These are phyloP conservation scores for Crematogaster levior DNA, from an alignment of 2,888 invertebrate species.

Conservation along the genomic window DNA sequence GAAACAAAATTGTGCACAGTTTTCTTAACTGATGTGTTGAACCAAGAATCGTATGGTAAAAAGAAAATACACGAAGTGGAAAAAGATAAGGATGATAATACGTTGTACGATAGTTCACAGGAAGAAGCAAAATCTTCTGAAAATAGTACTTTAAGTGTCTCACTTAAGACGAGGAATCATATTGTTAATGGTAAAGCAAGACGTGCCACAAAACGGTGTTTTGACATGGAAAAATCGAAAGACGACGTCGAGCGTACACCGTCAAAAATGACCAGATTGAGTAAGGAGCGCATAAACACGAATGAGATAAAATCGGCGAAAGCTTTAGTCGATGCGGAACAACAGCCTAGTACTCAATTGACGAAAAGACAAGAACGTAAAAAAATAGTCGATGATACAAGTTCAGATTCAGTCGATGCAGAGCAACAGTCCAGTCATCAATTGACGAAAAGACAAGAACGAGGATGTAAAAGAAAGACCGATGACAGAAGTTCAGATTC, in stretches of 20 bases:
- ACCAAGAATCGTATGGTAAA: conserved; percentile 42
- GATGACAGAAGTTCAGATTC: conserved; percentile 34
- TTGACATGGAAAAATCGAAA: neutral
- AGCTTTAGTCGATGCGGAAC: neutral
- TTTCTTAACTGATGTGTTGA: conserved; percentile 79
- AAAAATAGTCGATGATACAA: neutral
- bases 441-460: neutral
- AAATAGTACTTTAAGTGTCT: neutral
- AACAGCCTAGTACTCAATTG: neutral
- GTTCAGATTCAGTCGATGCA: neutral
- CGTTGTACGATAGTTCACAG: conserved; percentile 71
- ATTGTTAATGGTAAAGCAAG: neutral
- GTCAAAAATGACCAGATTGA: neutral
- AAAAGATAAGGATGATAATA: conserved; percentile 72
- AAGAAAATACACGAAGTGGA: conserved; percentile 68
- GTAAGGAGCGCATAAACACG: neutral
- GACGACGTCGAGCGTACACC: neutral
- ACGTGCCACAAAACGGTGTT: conserved; percentile 32
- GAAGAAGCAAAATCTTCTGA: conserved; percentile 7
- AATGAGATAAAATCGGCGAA: neutral
- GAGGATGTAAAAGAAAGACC: neutral
- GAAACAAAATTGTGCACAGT: conserved; percentile 79
- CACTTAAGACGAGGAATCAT: neutral
- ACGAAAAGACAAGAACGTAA: neutral
- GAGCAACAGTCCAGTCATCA: neutral